Base-by-base conservation (phyloP, 2,888 invertebrate species). In the Erebia palarica region DNA sequence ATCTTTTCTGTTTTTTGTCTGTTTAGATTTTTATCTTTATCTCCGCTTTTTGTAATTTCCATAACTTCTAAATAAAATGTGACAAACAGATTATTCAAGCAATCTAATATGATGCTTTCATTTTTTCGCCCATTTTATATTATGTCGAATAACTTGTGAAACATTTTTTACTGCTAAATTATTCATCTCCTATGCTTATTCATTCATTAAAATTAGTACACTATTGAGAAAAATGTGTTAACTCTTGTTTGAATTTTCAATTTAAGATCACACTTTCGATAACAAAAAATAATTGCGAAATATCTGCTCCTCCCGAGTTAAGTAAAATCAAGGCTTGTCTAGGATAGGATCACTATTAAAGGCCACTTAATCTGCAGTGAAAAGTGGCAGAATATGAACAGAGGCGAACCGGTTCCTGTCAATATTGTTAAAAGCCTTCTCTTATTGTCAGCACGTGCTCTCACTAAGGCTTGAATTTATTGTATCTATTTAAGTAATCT, bases 361-460 rank as follows among this genome's bases (percentile, higher is more conserved):
- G 36, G 36, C 36, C 36, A 36, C 1, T 36, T 7, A 27, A 57
- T 57, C 57, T 21, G 21, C 14, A 14, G 57, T 58, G 57, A 27
- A 57, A 57, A 58, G 57, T 14, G 27, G 10, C 3, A n/a, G 71
- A 60, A 72, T 72, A 68, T 64, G 53, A 68, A 72, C 65, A 65
- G 65, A 49, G 53, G 59, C 47, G 36, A 71, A 63, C 70, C 36
- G 68, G 71, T 68, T 63, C 71, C 63, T 58, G 63, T 51, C 51
- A 67, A 64, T 65, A 60, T 72, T 68, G 64, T 60, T 18, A 63
- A 68, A 47, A 42, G 57, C 60, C 21, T 21, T 57, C 21, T 57
- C 57, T 57, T 57, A 27, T 27, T 55, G 18, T 18, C 9, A 3
- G 27, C 27, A 58, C 57, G 57, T 57, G 57, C 5, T 27, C 8